Evolutionary conservation across 2,113 vertebrate species (phyloP).

Genomic region (Vanacampus margaritifer): DNA sequence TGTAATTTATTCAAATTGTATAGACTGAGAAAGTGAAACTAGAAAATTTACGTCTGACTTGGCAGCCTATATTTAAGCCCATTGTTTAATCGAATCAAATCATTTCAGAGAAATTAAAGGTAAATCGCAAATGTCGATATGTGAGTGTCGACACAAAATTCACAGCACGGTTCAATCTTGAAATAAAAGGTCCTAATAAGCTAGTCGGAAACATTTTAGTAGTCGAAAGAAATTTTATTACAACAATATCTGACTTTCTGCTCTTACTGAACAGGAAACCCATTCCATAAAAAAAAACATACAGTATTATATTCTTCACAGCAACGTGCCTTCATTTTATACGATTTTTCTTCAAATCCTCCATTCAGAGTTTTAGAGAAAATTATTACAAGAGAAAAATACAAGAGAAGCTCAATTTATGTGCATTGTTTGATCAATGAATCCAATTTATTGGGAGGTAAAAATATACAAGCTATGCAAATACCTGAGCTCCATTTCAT

Average conservation of each 20-base stretch:
- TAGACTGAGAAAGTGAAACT: too few relatives aligned
- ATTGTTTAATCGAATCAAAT: too few relatives aligned
- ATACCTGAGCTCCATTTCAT: conserved; percentile 90
- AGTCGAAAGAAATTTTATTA: conserved; percentile 23
- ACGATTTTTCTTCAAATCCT: conserved; percentile 37
- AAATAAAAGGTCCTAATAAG: neutral
- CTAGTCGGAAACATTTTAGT: conserved; percentile 20
- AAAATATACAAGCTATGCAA: conserved; percentile 67
- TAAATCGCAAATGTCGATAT: too few relatives aligned
- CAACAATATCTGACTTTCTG: conserved; percentile 27
- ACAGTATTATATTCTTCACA: conserved; percentile 68
- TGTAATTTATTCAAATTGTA: too few relatives aligned
- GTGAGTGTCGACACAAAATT: too few relatives aligned
- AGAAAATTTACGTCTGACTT: too few relatives aligned
- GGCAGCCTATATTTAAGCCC: too few relatives aligned
- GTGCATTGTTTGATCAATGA: conserved; percentile 51
- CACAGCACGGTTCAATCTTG: too few relatives aligned
- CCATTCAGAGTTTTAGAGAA: conserved; percentile 45
- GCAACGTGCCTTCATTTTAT: conserved; percentile 59
- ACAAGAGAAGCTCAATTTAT: conserved; percentile 29
- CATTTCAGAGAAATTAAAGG: too few relatives aligned
- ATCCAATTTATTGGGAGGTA: conserved; percentile 51
- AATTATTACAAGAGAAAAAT: conserved; percentile 25
- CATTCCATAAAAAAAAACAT: conserved; percentile 62
- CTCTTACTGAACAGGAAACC: conserved; percentile 47